Percentiles rank a stretch among this genome's conserved stretches.
These are phyloP conservation scores for Charaxes varanes DNA, from an alignment of 1,140 invertebrate genomes.

Conservation along the genomic window DNA sequence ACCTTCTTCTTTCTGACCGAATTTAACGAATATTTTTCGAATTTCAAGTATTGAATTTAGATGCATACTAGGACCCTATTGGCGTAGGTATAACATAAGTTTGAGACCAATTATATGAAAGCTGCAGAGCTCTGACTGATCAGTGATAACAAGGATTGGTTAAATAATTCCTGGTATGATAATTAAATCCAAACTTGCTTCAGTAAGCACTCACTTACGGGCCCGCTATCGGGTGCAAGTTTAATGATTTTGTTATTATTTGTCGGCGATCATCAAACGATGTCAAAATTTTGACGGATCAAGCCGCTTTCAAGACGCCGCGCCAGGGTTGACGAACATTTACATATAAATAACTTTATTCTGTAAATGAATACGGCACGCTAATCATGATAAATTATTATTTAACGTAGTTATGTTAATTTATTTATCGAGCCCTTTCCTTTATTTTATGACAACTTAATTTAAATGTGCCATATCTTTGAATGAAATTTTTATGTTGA, in stretches of 20 bases:
- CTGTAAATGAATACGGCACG: slow-evolving; percentile 20
- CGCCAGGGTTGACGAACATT: slow-evolving; percentile 45
- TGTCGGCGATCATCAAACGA: slow-evolving; percentile 66
- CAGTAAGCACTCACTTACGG: slow-evolving; percentile 2
- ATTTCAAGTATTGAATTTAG: too few species aligned
- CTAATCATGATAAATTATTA: slow-evolving; percentile 35
- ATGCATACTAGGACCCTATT: neutral
- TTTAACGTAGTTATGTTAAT: slow-evolving; percentile 18
- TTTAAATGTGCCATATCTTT: too few species aligned
- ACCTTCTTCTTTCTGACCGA: too few species aligned
- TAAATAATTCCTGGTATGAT: too few species aligned
- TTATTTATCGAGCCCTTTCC: slow-evolving; percentile 7
- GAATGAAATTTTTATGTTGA: too few species aligned
- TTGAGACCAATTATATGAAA: too few species aligned
- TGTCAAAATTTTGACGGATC: slow-evolving; percentile 64
- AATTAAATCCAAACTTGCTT: too few species aligned
- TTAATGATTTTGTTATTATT: slow-evolving; percentile 56
- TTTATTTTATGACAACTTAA: slow-evolving; percentile 4
- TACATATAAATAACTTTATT: slow-evolving; percentile 48
- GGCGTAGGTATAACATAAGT: too few species aligned
- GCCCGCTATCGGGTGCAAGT: slow-evolving; percentile 27
- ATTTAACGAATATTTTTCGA: too few species aligned
- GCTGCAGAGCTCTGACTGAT: too few species aligned
- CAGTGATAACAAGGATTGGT: too few species aligned
- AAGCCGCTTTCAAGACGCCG: slow-evolving; percentile 43